A percentile compares a stretch with the other conserved stretches of the same genome.
These are phyloP conservation scores for Uria aalge DNA, from an alignment of 2,113 vertebrate species.

Conservation along the genomic window DNA sequence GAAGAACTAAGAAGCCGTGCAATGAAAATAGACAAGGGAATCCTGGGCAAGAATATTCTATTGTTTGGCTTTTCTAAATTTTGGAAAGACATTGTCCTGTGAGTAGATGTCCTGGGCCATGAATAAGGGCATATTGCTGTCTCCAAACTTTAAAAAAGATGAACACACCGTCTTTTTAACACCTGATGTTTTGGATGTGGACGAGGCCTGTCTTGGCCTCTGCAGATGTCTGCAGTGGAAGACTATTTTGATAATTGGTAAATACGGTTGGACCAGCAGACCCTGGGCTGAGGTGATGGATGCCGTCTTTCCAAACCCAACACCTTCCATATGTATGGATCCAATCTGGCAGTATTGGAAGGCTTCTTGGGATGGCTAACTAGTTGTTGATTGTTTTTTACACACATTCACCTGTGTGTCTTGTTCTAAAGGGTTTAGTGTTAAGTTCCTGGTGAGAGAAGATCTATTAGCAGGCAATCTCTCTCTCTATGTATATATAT, in stretches of 20 bases:
- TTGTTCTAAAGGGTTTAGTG: neutral
- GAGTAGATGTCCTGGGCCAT: neutral
- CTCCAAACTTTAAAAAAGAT: neutral
- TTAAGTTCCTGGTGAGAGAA: neutral
- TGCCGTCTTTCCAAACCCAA: fast-evolving
- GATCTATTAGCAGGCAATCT: neutral
- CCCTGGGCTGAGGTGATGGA: neutral
- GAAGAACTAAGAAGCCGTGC: neutral
- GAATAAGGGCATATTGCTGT: neutral
- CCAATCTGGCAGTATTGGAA: neutral
- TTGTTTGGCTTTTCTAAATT: neutral
- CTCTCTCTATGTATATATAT: neutral
- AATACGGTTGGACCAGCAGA: neutral
- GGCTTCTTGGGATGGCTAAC: neutral
- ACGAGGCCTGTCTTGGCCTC: neutral
- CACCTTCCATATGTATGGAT: neutral
- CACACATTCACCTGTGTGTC: neutral
- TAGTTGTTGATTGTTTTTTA: neutral
- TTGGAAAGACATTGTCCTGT: neutral
- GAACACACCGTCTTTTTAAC: neutral
- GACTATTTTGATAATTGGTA: neutral
- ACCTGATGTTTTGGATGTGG: neutral
- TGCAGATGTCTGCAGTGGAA: neutral
- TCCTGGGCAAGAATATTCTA: neutral
- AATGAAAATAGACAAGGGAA: neutral